Base-by-base conservation (phyloP, 2,113 vertebrate species). In the Carassius carassius region DNA sequence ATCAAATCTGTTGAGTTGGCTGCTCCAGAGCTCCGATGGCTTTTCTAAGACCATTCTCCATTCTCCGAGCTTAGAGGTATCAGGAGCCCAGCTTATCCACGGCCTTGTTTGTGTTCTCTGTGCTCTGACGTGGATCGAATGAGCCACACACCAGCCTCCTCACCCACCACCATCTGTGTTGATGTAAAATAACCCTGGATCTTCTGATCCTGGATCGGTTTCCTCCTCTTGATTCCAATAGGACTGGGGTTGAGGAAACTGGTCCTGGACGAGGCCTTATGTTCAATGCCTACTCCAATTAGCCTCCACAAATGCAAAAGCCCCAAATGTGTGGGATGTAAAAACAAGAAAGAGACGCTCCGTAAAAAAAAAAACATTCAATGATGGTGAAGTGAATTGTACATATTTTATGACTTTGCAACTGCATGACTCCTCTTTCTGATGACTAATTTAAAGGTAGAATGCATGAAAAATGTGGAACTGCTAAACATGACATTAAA, bases 151-250 rank as follows among this genome's bases (percentile, higher is more conserved):
- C 69, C 69, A 65, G 78, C 58, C 78, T 80, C 78, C 13, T 65
- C 79, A 69, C 44, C 79, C 79, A 81, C 79, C 79, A 51, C 79
- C 79, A 81, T 81, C 79, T 81, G 79, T 81, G 79, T 69, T 81
- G 79, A 81, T 81, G 63, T 44, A 63, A 80, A 49, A 80, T 65
- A 80, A 80, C 21, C 19, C 35, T 49, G 62, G 23, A 49, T 49
- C 23, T 16, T 47, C 79, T 69, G 79, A 81, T 69, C 62, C 37
- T 8, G 2, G 44, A 81, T 67, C 79, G 54, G 79, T 81, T 69
- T 69, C 23, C 25, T 81, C 23, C 62, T 14, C 41, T 49, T 3
- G 11, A 23, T 41, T 80, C 9, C 60, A 3, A 16, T 47, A 47
- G n/a, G 41, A 47, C 44, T 3, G n/a, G 41, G 17, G 37, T 49